phyloP scores from a whole-genome alignment of 1,140 invertebrate genomes.

The Zaprionus tsacasi region DNA sequence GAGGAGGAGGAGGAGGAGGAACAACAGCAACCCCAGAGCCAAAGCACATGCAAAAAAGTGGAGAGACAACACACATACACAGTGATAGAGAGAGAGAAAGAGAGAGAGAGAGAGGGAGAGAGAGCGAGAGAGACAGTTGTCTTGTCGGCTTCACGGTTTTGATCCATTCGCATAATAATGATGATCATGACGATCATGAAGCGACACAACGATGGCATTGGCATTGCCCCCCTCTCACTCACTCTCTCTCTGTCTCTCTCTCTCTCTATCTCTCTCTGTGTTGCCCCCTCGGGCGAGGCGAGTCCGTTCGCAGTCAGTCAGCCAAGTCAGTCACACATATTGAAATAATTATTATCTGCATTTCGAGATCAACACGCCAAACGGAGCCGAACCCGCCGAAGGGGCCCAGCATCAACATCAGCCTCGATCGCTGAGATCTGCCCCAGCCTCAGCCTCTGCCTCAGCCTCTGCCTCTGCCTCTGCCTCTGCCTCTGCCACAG shows the following conservation, averaged over 20 bases:
- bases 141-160: slow-evolving; percentile 74
- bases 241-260: neutral
- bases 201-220: slow-evolving; percentile 67
- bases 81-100: neutral
- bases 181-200: slow-evolving; percentile 74
- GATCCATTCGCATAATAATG: slow-evolving; percentile 80
- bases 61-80: neutral
- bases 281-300: neutral
- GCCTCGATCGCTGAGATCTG: slow-evolving; percentile 19
- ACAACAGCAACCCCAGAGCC: slow-evolving; percentile 29
- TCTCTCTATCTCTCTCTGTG: neutral
- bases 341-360: slow-evolving; percentile 84
- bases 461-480: slow-evolving; percentile 28
- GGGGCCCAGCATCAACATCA: slow-evolving; percentile 28
- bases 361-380: slow-evolving; percentile 78
- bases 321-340: slow-evolving; percentile 81
- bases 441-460: slow-evolving; percentile 33
- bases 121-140: neutral
- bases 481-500: slow-evolving; percentile 8
- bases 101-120: neutral
- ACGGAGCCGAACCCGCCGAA: slow-evolving; percentile 41
- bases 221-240: slow-evolving; percentile 49
- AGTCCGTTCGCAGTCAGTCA: slow-evolving; percentile 42
- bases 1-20: slow-evolving; percentile 20
- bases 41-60: slow-evolving; percentile 61